Evolutionary conservation across 2,797 vertebrate species (phyloP).

Genomic region (Amniataba percoides): DNA sequence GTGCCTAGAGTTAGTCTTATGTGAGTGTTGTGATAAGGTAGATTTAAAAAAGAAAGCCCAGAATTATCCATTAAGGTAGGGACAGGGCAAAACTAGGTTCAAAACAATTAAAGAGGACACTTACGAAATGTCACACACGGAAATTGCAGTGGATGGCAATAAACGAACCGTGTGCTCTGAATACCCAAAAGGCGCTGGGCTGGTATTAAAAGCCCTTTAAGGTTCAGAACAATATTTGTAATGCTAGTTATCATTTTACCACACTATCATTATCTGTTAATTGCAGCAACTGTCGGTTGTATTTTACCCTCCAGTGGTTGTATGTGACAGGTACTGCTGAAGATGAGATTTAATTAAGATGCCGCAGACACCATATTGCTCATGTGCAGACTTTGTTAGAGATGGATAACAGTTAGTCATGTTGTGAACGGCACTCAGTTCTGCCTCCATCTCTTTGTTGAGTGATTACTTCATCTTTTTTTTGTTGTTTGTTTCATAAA

Average conservation of each 20-base stretch:
- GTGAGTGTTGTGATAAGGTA: background rate
- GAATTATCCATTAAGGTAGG: background rate
- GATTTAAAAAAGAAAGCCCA: background rate
- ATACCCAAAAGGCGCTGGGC: background rate
- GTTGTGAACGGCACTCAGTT: constrained; percentile 15
- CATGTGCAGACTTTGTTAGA: constrained; percentile 20
- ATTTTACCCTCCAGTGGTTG: background rate
- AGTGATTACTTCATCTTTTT: constrained; percentile 21
- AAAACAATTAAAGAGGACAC: background rate
- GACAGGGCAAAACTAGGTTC: background rate
- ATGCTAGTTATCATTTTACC: constrained; percentile 20
- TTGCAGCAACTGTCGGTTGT: constrained; percentile 7
- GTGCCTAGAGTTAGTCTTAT: constrained; percentile 5
- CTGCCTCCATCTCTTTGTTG: constrained; percentile 13
- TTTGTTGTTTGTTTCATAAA: constrained; percentile 7
- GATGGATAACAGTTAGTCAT: constrained; percentile 20
- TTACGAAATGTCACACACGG: background rate
- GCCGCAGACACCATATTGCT: constrained; percentile 10
- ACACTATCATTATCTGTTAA: constrained; percentile 19
- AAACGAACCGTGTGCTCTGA: background rate
- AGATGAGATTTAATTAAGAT: constrained; percentile 47
- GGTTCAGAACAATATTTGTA: background rate
- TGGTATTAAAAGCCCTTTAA: background rate
- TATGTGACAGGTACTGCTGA: constrained; percentile 12
- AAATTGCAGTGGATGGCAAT: background rate